A percentile compares a stretch with the other conserved stretches of the same genome.
phyloP scores from a whole-genome alignment of 2,113 vertebrate species.

The Madoqua kirkii region DNA sequence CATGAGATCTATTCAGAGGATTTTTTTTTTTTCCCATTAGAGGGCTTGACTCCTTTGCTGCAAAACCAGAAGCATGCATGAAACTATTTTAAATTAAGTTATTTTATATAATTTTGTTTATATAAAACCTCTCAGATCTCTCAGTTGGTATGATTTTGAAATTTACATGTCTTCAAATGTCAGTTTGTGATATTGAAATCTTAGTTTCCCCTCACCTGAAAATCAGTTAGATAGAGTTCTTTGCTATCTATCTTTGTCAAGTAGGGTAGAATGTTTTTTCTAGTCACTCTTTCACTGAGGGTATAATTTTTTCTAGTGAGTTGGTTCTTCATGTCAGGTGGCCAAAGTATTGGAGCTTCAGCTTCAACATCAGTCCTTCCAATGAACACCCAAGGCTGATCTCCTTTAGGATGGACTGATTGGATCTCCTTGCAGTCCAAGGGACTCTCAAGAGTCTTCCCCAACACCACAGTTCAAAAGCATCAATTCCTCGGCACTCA shows the following conservation, averaged over 20 bases:
- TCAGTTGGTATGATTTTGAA: background rate
- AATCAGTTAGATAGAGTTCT: background rate
- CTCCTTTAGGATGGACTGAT: background rate
- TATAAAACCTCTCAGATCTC: background rate
- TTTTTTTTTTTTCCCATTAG: background rate
- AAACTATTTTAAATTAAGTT: background rate
- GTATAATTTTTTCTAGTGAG: background rate
- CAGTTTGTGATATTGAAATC: background rate
- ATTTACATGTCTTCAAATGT: background rate
- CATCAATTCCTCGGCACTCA: fast-evolving
- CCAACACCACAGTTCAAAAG: background rate
- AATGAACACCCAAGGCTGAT: fast-evolving
- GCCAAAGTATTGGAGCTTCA: background rate
- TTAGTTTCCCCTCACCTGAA: background rate
- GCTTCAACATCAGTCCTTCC: background rate
- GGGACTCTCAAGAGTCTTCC: background rate
- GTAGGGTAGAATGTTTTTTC: background rate
- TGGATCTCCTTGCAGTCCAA: background rate
- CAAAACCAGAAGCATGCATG: background rate
- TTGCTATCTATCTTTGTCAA: background rate
- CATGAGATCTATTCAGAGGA: background rate
- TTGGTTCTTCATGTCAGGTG: background rate
- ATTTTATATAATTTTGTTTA: background rate
- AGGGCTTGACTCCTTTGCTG: background rate
- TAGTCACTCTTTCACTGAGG: background rate